Conservation (phyloP, 2,113 vertebrate species). For the Oostethus manadensis region DNA sequence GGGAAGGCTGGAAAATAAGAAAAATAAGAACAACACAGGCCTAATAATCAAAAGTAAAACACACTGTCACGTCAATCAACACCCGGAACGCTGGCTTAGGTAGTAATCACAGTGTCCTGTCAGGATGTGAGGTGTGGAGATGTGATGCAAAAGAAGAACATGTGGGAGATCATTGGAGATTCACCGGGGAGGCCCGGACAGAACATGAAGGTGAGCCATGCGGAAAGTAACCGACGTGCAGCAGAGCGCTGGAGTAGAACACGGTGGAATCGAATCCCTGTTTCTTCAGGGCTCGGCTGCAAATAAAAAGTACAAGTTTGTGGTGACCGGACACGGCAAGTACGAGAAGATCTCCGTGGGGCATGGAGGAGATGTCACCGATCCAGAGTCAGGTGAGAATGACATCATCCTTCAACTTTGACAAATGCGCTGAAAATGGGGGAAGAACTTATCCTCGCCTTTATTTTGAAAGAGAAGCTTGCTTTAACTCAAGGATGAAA, state of each 20-base stretch:
- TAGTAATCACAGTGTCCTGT: slow-evolving; percentile 1
- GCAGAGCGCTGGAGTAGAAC: background rate
- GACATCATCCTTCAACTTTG: background rate
- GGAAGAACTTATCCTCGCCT: background rate
- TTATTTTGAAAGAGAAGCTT: slow-evolving; percentile 20
- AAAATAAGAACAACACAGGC: too few species aligned
- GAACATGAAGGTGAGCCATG: slow-evolving; percentile 45
- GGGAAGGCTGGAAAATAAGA: too few species aligned
- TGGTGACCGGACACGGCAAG: slow-evolving; percentile 89
- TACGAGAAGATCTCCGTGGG: slow-evolving; percentile 85
- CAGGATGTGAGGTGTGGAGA: slow-evolving; percentile 89
- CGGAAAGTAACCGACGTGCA: background rate
- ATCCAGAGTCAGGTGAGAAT: slow-evolving; percentile 53
- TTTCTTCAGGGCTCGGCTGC: slow-evolving; percentile 63
- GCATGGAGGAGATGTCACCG: slow-evolving; percentile 35
- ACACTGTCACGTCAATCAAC: too few species aligned
- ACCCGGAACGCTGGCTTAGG: too few species aligned
- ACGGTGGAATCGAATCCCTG: background rate
- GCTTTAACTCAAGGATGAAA: background rate
- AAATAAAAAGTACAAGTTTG: slow-evolving; percentile 85
- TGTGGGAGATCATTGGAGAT: slow-evolving; percentile 85
- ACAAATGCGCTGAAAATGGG: background rate
- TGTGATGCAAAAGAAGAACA: slow-evolving; percentile 84
- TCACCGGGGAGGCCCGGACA: slow-evolving; percentile 35
- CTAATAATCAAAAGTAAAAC: too few species aligned